Conservation (phyloP, 1,140 invertebrate species). For the Temnothorax nylanderi region DNA sequence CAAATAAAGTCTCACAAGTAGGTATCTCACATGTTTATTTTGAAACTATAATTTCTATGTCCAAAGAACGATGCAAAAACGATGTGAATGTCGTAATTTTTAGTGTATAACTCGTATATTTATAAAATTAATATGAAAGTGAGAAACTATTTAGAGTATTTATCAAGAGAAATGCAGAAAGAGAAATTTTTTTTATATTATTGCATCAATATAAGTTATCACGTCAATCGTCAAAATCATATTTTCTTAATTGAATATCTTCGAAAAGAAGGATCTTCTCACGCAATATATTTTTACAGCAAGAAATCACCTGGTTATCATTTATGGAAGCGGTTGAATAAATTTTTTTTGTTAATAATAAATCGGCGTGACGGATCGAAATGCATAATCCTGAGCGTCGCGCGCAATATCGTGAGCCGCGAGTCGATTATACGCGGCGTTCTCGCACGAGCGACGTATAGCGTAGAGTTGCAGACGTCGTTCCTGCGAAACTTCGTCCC, state of each 20-base stretch:
- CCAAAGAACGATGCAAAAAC: background rate
- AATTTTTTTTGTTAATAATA: background rate
- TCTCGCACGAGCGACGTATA: background rate
- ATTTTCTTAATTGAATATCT: too few species aligned
- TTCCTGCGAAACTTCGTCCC: constrained; percentile 60
- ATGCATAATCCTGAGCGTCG: background rate
- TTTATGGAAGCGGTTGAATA: background rate
- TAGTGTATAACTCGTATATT: too few species aligned
- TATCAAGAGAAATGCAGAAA: too few species aligned
- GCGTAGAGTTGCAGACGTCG: constrained; percentile 60
- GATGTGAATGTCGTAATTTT: background rate
- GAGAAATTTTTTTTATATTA: too few species aligned
- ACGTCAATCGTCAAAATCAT: background rate
- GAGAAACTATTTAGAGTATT: too few species aligned
- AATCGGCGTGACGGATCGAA: background rate
- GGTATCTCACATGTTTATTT: background rate
- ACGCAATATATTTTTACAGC: background rate
- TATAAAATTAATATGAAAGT: too few species aligned
- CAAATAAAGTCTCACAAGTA: background rate
- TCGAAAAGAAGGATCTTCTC: background rate
- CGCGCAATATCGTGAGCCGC: background rate
- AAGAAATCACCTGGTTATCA: background rate
- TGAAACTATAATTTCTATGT: background rate
- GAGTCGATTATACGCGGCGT: constrained; percentile 50
- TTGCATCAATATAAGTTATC: background rate